phyloP scores from a whole-genome alignment of 2,888 invertebrate genomes.

The Ichneumoninae sp. region DNA sequence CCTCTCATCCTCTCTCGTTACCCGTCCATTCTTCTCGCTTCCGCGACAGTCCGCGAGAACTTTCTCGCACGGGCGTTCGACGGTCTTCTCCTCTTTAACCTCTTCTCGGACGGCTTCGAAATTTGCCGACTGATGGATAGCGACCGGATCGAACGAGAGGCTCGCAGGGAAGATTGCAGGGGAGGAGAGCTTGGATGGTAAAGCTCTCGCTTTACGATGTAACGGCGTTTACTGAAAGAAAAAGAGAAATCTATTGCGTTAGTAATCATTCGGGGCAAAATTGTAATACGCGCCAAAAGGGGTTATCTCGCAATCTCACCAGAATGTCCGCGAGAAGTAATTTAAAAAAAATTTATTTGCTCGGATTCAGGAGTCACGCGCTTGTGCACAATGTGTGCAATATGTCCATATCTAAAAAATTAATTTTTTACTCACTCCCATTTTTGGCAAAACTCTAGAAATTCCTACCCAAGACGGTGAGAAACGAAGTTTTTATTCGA shows the following conservation, averaged over 20 bases:
- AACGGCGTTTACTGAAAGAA: neutral
- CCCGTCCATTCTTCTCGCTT: slow-evolving; percentile 64
- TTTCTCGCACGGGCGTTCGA: neutral
- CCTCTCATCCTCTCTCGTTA: slow-evolving; percentile 60
- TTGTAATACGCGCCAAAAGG: too few species aligned
- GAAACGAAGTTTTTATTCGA: neutral
- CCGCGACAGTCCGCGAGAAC: neutral
- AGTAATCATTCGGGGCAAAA: too few species aligned
- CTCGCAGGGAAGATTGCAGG: neutral
- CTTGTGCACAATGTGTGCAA: too few species aligned
- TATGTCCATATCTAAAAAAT: too few species aligned
- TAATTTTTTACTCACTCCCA: too few species aligned
- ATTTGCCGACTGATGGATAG: neutral
- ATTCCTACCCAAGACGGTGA: too few species aligned
- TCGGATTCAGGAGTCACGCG: too few species aligned
- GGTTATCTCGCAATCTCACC: too few species aligned
- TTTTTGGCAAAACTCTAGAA: too few species aligned
- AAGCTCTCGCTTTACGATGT: neutral
- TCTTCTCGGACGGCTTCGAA: slow-evolving; percentile 5
- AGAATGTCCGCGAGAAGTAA: too few species aligned
- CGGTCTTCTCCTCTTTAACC: slow-evolving; percentile 11
- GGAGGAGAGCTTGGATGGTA: too few species aligned
- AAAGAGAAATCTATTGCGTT: neutral
- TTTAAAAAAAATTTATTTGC: neutral
- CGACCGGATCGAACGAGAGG: neutral